Conservation (phyloP, 1,140 invertebrate species). For the Bombus sylvicola region DNA sequence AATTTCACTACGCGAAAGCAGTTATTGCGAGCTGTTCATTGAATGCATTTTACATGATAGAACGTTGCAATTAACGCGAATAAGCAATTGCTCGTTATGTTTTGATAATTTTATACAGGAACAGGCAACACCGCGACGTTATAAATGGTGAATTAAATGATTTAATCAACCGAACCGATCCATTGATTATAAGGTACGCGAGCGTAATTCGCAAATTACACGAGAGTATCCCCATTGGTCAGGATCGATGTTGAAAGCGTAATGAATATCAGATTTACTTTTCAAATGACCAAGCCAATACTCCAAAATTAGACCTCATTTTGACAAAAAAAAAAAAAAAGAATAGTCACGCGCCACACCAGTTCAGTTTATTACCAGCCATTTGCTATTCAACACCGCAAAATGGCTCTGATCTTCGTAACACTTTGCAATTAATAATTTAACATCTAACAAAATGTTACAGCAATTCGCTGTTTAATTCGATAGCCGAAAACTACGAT, state of each 20-base stretch:
- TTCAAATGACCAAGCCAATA: not conserved
- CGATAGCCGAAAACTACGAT: not conserved
- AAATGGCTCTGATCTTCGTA: not conserved
- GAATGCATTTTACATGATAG: not conserved
- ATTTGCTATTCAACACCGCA: not conserved
- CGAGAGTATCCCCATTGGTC: not conserved
- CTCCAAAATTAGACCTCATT: slow-evolving; percentile 1
- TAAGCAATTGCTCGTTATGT: not conserved
- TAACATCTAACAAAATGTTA: not conserved
- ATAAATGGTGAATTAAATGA: slow-evolving; percentile 52
- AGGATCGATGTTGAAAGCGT: slow-evolving; percentile 25
- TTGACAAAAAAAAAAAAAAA: not conserved
- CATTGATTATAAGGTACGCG: slow-evolving; percentile 43
- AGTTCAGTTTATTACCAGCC: not conserved
- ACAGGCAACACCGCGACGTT: not conserved
- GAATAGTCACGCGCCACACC: not conserved
- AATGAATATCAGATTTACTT: slow-evolving; percentile 23
- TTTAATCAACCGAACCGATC: slow-evolving; percentile 54
- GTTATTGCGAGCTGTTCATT: too few relatives aligned
- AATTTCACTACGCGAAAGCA: not conserved
- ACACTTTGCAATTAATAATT: not conserved
- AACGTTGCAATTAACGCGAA: not conserved
- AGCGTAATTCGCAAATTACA: slow-evolving; percentile 56
- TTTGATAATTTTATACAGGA: slow-evolving; percentile 10
- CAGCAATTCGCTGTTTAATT: not conserved